A percentile compares a stretch with the other conserved stretches of the same genome.
These are phyloP conservation scores for Subacronicta megacephala DNA, from an alignment of 2,888 invertebrate species.

Conservation along the genomic window DNA sequence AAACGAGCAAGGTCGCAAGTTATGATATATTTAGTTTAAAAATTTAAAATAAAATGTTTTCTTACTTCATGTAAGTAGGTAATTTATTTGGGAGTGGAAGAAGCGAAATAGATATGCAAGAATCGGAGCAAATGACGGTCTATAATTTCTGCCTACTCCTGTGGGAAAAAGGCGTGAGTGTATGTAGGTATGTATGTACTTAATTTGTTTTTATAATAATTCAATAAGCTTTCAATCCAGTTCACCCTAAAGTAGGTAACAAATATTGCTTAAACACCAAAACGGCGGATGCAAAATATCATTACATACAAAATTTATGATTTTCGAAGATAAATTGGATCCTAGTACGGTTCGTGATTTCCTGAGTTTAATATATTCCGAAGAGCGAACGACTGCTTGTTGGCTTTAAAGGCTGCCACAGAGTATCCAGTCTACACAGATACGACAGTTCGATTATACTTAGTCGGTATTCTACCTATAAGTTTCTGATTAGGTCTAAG, in stretches of 20 bases:
- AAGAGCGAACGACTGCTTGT: slow-evolving; percentile 69
- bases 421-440: slow-evolving; percentile 69
- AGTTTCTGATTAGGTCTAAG: slow-evolving; percentile 28
- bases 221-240: not conserved
- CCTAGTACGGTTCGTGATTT: slow-evolving; percentile 84
- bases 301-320: slow-evolving; percentile 84
- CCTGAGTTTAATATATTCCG: slow-evolving; percentile 87
- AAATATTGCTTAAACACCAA: slow-evolving; percentile 61
- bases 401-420: slow-evolving; percentile 78
- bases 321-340: slow-evolving; percentile 87
- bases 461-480: slow-evolving; percentile 30
- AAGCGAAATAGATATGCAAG: too few relatives aligned
- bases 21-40: too few relatives aligned
- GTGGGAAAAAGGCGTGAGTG: too few relatives aligned
- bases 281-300: slow-evolving; percentile 83
- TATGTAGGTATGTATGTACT: too few relatives aligned
- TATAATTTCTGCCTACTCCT: too few relatives aligned
- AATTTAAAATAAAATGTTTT: too few relatives aligned
- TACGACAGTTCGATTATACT: slow-evolving; percentile 57
- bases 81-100: too few relatives aligned
- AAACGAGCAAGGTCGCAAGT: too few relatives aligned
- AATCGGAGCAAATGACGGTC: too few relatives aligned
- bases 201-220: too few relatives aligned
- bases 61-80: too few relatives aligned
- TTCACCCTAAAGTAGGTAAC: slow-evolving; percentile 21